Conservation (phyloP, 2,113 vertebrate species). For the Helogale parvula region DNA sequence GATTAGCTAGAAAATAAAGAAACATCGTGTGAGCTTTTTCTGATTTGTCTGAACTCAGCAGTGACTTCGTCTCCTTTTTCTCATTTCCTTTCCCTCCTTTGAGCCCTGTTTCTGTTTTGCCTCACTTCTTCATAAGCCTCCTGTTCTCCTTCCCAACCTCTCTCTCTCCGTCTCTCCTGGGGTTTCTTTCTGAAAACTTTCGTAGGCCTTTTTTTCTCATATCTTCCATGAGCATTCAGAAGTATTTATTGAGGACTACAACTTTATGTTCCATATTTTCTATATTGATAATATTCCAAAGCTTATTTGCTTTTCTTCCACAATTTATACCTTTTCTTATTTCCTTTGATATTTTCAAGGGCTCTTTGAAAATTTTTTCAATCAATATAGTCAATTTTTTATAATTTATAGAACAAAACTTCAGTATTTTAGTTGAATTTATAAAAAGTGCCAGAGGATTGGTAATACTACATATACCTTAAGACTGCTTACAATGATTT, state of each 20-base stretch:
- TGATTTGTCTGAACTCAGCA: not conserved
- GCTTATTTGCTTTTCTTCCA: not conserved
- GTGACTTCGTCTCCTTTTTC: not conserved
- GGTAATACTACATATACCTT: not conserved
- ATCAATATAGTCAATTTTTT: not conserved
- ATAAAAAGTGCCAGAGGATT: not conserved
- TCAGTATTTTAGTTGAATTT: not conserved
- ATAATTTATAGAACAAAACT: not conserved
- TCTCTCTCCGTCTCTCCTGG: not conserved
- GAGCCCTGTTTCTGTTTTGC: not conserved
- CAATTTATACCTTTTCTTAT: not conserved
- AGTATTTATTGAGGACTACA: not conserved
- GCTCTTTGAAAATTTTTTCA: not conserved
- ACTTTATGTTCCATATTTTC: not conserved
- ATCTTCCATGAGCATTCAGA: not conserved
- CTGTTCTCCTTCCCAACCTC: not conserved
- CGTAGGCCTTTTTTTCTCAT: not conserved
- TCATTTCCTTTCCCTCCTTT: not conserved
- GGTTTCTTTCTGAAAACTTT: not conserved
- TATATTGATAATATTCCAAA: not conserved
- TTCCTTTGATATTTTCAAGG: not conserved
- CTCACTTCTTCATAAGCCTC: not conserved
- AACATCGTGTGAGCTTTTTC: not conserved
- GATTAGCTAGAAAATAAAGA: not conserved
- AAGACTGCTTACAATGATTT: not conserved